phyloP scores from a whole-genome alignment of 2,888 invertebrate genomes.

The Rhaphigaster nebulosa region DNA sequence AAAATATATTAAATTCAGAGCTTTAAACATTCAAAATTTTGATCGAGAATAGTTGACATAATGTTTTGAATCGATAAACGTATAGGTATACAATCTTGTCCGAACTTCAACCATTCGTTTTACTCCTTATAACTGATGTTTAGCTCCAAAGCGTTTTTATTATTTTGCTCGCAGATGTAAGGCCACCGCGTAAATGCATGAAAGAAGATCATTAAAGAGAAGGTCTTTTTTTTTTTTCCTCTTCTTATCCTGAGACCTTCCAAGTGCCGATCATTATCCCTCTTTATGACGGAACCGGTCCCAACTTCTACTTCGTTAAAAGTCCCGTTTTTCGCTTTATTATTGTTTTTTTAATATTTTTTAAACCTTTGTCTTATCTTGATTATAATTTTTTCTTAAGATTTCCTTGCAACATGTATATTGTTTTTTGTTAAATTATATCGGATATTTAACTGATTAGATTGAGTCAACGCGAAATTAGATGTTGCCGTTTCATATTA shows the following conservation, averaged over 20 bases:
- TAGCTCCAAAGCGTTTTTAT: not conserved
- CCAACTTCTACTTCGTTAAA: conserved; percentile 26
- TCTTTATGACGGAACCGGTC: conserved; percentile 24
- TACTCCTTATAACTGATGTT: not conserved
- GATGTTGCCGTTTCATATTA: too few species aligned
- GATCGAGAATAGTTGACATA: too few species aligned
- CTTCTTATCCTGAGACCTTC: not conserved
- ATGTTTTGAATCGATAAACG: not conserved
- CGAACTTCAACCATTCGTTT: too few species aligned
- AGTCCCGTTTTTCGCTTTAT: conserved; percentile 11
- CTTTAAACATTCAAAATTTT: too few species aligned
- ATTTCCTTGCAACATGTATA: not conserved
- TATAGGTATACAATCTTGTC: not conserved
- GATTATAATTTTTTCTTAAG: not conserved
- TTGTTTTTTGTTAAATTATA: not conserved
- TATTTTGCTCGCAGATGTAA: not conserved
- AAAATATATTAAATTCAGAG: too few species aligned
- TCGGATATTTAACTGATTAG: not conserved
- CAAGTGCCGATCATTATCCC: conserved; percentile 11
- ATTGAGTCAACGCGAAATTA: not conserved
- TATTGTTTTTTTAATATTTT: not conserved
- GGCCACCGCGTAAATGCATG: not conserved
- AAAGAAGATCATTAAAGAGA: conserved; percentile 32
- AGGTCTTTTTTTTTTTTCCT: not conserved
- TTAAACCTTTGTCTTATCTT: conserved; percentile 1